phyloP scores from a whole-genome alignment of 2,888 invertebrate species.

The Dolomedes plantarius region DNA sequence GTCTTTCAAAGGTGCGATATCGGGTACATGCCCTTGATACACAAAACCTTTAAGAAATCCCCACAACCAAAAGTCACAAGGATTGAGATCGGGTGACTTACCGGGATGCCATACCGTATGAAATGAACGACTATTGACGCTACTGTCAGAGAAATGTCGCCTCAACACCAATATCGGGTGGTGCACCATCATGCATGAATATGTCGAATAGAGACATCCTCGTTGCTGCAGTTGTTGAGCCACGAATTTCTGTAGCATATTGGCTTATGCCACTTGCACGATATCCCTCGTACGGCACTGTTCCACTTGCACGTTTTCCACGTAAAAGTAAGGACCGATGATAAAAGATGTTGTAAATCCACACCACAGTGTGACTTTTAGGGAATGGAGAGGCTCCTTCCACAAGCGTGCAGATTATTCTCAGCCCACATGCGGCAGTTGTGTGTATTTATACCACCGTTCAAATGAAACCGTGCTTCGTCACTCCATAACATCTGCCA shows the following conservation, averaged over 20 bases:
- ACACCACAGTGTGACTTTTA: constrained; percentile 10
- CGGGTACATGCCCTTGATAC: no score
- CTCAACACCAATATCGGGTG: not conserved
- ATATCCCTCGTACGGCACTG: not conserved
- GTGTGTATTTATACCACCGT: constrained; percentile 20
- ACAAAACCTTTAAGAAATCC: not conserved
- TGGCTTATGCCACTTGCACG: not conserved
- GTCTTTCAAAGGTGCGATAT: not conserved
- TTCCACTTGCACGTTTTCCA: not conserved
- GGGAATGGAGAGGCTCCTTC: not conserved
- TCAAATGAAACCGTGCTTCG: constrained; percentile 25
- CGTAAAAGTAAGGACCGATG: constrained; percentile 12
- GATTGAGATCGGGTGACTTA: no score
- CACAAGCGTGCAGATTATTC: not conserved
- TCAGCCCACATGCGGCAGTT: not conserved
- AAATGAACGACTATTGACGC: not conserved
- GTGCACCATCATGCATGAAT: not conserved
- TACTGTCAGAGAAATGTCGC: not conserved
- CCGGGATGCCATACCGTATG: not conserved
- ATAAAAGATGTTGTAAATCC: constrained; percentile 7
- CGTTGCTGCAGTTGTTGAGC: not conserved
- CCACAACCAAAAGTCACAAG: not conserved
- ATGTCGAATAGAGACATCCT: not conserved
- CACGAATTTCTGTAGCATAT: constrained; percentile 2
- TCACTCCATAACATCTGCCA: not conserved